Evolutionary conservation across 2,888 invertebrate species (phyloP).

Genomic region (Tenthredo scrophulariae): DNA sequence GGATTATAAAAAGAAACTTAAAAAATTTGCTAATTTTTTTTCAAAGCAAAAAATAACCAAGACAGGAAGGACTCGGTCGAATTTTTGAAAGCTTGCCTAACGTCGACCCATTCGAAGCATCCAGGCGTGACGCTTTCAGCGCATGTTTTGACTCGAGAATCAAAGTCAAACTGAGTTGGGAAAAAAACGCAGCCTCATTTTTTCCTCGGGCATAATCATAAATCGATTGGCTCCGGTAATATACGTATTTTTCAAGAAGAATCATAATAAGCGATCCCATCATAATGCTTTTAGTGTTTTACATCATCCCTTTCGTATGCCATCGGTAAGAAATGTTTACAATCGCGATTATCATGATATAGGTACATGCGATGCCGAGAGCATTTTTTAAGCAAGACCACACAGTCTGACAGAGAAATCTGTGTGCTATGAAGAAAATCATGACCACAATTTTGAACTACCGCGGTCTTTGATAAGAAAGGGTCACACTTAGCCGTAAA

Average conservation of each 20-base stretch:
- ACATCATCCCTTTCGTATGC: not conserved
- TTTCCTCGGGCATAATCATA: slow-evolving; percentile 25
- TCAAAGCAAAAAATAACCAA: not conserved
- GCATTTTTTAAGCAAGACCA: not conserved
- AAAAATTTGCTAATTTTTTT: slow-evolving; percentile 46
- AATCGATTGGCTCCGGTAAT: slow-evolving; percentile 29
- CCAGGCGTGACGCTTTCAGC: not conserved
- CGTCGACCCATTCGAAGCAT: not conserved
- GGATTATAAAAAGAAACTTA: slow-evolving; percentile 44
- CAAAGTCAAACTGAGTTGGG: slow-evolving; percentile 14
- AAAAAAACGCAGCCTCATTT: slow-evolving; percentile 24
- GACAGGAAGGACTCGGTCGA: not conserved
- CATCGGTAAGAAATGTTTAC: not conserved
- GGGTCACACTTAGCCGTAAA: slow-evolving; percentile 27
- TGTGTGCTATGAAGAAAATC: slow-evolving; percentile 31
- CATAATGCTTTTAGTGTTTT: slow-evolving; percentile 11
- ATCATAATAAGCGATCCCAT: not conserved
- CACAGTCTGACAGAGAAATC: not conserved
- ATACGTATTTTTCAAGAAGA: slow-evolving; percentile 19
- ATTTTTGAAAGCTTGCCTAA: slow-evolving; percentile 13
- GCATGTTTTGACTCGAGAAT: not conserved
- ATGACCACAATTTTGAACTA: slow-evolving; percentile 5
- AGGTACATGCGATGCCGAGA: not conserved
- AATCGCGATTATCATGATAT: not conserved
- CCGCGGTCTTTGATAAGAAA: not conserved